Percentiles rank a stretch among this genome's conserved stretches.
Evolutionary conservation across 2,797 vertebrate genomes (phyloP).

Genomic region (Pogonophryne albipinna): DNA sequence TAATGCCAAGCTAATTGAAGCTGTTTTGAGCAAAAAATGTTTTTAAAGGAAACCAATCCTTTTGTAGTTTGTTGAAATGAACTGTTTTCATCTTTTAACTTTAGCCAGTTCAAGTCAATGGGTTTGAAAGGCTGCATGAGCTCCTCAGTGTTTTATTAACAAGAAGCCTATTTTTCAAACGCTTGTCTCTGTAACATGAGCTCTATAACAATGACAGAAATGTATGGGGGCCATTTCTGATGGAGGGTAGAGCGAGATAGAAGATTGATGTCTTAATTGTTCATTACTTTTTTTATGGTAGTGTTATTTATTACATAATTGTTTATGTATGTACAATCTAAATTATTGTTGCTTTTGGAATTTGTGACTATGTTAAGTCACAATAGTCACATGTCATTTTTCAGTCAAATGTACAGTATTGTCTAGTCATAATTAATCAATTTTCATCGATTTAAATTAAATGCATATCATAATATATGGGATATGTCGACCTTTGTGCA

Average conservation of each 20-base stretch:
- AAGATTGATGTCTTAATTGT: background rate
- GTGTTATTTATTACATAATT: background rate
- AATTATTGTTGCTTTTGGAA: background rate
- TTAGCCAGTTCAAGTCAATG: background rate
- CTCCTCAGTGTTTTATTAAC: background rate
- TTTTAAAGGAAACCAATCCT: background rate
- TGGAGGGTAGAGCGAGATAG: no score
- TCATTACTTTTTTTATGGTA: background rate
- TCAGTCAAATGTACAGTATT: no score
- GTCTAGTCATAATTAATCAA: no score
- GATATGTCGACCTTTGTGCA: background rate
- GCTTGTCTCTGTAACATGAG: background rate
- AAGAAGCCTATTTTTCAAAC: background rate
- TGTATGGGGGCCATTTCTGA: constrained; percentile 6
- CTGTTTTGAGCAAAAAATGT: background rate
- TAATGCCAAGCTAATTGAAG: background rate
- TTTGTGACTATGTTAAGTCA: background rate
- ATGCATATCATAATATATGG: no score
- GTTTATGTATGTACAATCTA: background rate
- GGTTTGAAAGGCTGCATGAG: background rate
- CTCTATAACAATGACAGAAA: background rate
- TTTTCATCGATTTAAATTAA: no score
- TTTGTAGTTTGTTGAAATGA: constrained; percentile 4
- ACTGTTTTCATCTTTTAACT: background rate
- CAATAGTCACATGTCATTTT: background rate